Base-by-base conservation (phyloP, 2,797 vertebrate genomes). In the Galago senegalensis region DNA sequence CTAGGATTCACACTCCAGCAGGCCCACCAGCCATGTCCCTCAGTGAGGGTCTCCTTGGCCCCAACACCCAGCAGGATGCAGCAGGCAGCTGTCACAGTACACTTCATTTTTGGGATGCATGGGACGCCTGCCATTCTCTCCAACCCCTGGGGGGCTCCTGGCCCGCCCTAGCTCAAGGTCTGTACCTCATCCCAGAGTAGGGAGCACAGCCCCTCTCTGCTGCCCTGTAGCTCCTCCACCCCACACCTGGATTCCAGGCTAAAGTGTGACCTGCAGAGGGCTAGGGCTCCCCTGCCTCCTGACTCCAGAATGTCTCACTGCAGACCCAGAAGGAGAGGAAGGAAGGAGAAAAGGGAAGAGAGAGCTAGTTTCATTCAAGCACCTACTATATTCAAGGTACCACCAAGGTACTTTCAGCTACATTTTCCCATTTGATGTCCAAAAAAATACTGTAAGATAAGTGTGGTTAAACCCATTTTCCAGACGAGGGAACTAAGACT, bases 61-160 rank as follows among this genome's bases (percentile, higher is more conserved):
- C 93, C 21, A 23, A 77, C 65, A 76, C 75, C 82, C 61, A 83
- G 89, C 14, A 0, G 89, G 90, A 97, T 3, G 93, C 92, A 92
- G 96, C 89, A 67, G 89, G 84, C 98, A 98, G 98, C 98, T 98
- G 98, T 97, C 97, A 93, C 53, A 87, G 37, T 87, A 92, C 21
- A 31, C 94, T 96, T 98, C 97, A 98, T 96, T 97, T 94, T 91
- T 90, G 96, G 94, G 85, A 98, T 94, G 87, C 95, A 96, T 80
- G 76, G 94, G 96, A 97, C 31, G 89, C 94, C 86, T 94, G 89
- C 94, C 98, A 98, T 98, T 98, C 95, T 94, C 93, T 96, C 91
- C 86, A 95, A 81, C 70, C 94, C 81, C 92, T 46, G 95, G 95
- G 18, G 60, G 89, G 91, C 96, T 97, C 95, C 97, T 86, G 98